phyloP scores from a whole-genome alignment of 2,113 vertebrate genomes.

The Psilopogon haemacephalus region DNA sequence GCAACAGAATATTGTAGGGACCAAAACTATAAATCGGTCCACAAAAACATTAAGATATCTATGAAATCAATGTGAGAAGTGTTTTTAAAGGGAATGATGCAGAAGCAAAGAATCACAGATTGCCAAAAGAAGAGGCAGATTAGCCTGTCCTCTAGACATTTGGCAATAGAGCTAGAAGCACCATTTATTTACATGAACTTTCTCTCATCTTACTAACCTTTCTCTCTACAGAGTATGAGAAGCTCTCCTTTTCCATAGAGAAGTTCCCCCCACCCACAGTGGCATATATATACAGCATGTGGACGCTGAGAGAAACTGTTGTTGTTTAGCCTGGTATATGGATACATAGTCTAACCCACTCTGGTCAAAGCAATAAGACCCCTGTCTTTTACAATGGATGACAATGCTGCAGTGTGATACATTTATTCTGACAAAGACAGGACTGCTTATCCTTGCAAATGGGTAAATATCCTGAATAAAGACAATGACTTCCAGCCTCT shows the following conservation, averaged over 20 bases:
- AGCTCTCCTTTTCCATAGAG: not conserved
- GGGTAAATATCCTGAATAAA: not conserved
- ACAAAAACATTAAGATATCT: not conserved
- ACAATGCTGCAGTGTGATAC: accelerated
- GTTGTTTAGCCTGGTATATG: not conserved
- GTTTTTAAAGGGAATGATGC: not conserved
- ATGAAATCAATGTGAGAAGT: not conserved
- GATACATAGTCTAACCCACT: not conserved
- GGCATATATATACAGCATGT: accelerated
- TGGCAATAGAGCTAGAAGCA: not conserved
- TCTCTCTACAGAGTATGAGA: accelerated
- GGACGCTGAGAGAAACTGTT: too few relatives aligned
- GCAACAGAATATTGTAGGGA: not conserved
- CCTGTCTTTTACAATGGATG: too few relatives aligned
- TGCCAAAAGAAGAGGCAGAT: not conserved
- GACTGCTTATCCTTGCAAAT: not conserved
- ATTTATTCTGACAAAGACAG: not conserved
- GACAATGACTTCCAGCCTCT: not conserved
- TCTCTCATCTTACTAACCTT: not conserved
- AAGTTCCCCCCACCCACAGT: not conserved
- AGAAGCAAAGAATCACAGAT: not conserved
- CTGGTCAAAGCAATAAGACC: not conserved
- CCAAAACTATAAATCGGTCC: not conserved
- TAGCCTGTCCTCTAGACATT: not conserved
- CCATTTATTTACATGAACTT: not conserved